Evolutionary conservation across 2,888 invertebrate genomes (phyloP), one percentile per base, ranked within the genome.

Genomic region (Aromia moschata): DNA sequence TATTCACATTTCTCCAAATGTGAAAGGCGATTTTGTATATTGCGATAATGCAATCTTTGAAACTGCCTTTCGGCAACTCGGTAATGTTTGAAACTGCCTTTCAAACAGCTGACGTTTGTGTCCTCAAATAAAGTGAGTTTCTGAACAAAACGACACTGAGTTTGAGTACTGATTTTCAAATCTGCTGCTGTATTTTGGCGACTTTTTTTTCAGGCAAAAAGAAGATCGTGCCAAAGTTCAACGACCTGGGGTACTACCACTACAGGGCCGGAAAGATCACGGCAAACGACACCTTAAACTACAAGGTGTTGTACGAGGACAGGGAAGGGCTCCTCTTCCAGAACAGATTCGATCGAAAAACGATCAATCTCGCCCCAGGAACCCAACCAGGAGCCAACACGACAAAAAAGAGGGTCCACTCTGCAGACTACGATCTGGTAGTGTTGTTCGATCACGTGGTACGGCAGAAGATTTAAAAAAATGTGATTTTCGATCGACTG

Each of bases 371-470:
- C 0, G 89, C 93, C 74, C 90, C 92, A 0, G 75, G 77, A 1
- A 80, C 80, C 20, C 78, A 83, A 0, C 89, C 89, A 0, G 91
- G 90, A 0, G 84, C 86, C 64, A 89, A 90, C 76, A 89, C 89
- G 0, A 85, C 83, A 1, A 84, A 92, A 61, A 81, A 84, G 46
- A 82, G 88, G 47, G 79, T 92, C 11, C 82, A 83, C 62, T 87
- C 90, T 11, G 0, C 83, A 86, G 0, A 83, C 84, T 93, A 92
- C 75, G 87, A 89, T 1, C 89, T 91, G 70, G 84, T 91, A 33
- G 87, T 92, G 72, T 84, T 94, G 43, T 93, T 91, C 73, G 94
- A 94, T 77, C 93, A 94, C 73, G 83, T 90, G 4, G 85, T 90
- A 0, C 84, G 90, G 68, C 86, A 80, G 57, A 73, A 77, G 62